Percentiles rank a stretch among this genome's conserved stretches.
Evolutionary conservation across 2,888 invertebrate genomes (phyloP).

Genomic region (Epinotia ramella): DNA sequence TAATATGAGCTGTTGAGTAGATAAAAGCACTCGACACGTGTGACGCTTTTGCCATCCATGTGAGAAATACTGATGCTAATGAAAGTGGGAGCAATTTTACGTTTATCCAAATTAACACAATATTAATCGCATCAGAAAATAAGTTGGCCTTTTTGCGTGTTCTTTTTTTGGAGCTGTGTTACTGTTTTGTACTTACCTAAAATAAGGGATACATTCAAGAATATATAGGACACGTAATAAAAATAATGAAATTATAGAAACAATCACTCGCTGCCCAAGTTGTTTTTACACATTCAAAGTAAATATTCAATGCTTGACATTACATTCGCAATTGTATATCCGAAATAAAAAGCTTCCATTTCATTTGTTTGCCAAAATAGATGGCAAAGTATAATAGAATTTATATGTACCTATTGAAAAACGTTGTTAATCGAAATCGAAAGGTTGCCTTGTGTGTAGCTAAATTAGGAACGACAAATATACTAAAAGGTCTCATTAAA

Average conservation of each 20-base stretch:
- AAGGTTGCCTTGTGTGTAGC: background rate
- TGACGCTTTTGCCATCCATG: background rate
- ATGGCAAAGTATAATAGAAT: background rate
- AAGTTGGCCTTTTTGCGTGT: background rate
- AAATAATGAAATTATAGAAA: background rate
- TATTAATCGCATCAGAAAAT: background rate
- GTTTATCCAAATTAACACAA: constrained; percentile 1
- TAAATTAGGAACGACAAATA: background rate
- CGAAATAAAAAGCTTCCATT: background rate
- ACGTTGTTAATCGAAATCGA: constrained; percentile 13
- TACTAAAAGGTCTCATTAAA: background rate
- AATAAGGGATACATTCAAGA: no score
- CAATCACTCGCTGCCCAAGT: background rate
- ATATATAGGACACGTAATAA: no score
- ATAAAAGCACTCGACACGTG: background rate
- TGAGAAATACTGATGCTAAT: background rate
- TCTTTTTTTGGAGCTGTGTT: background rate
- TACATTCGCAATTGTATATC: background rate
- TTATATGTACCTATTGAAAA: constrained; percentile 3
- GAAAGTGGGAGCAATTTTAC: background rate
- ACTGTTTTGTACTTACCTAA: background rate
- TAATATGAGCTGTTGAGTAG: background rate
- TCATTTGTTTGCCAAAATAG: background rate
- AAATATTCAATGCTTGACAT: background rate
- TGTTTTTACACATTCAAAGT: background rate